A percentile compares a stretch with the other conserved stretches of the same genome.
Conservation (phyloP, 2,797 vertebrate genomes). For the Sebastiscus albofasciatus region DNA sequence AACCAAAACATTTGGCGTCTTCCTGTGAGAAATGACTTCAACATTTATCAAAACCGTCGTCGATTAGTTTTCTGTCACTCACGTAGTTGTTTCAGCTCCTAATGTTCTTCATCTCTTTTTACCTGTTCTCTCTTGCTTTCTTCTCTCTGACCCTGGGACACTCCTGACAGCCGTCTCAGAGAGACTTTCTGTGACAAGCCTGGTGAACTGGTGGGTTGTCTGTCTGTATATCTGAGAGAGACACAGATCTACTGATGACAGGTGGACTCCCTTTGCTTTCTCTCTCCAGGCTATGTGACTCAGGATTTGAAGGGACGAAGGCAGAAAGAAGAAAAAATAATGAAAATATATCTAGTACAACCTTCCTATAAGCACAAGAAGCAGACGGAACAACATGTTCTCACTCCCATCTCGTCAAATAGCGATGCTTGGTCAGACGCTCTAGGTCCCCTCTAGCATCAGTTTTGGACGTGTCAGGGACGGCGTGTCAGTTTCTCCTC, state of each 20-base stretch:
- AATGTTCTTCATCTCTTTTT: fast-evolving
- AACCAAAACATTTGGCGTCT: background rate
- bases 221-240: constrained; percentile 25
- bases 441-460: background rate
- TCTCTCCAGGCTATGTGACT: constrained; percentile 13
- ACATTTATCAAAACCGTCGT: background rate
- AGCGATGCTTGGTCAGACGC: background rate
- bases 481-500: background rate
- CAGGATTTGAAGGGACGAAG: background rate
- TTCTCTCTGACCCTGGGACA: constrained; percentile 4
- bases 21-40: background rate
- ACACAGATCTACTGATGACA: constrained; percentile 33
- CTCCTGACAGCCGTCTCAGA: constrained; percentile 27
- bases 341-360: background rate
- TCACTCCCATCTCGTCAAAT: background rate
- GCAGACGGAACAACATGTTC: background rate
- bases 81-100: background rate
- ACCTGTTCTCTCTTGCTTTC: background rate
- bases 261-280: constrained; percentile 21
- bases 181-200: constrained; percentile 33
- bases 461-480: background rate
- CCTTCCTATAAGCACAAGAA: background rate
- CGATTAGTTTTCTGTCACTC: background rate
- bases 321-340: too few species aligned
- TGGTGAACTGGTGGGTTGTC: constrained; percentile 30